Evolutionary conservation across 2,888 invertebrate species (phyloP).

Genomic region (Epinotia bilunana): DNA sequence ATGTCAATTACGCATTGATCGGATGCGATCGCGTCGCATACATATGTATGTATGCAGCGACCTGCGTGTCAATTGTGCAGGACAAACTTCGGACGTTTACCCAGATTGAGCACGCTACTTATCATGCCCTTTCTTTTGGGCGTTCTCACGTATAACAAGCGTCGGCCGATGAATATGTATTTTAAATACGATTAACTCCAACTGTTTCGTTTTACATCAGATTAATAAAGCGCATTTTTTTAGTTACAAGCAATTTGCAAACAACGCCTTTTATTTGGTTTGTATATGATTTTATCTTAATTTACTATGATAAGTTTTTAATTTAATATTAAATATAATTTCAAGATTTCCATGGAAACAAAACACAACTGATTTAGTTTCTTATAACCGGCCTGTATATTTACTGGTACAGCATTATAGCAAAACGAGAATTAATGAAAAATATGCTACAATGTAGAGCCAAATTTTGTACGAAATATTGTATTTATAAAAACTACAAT

Average conservation of each 20-base stretch:
- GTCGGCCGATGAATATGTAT: conserved; percentile 6
- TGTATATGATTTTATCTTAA: background rate
- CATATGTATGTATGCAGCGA: conserved; percentile 74
- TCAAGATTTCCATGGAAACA: background rate
- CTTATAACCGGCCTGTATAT: background rate
- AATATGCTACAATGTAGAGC: no score
- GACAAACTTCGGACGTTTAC: conserved; percentile 33
- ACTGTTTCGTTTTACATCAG: background rate
- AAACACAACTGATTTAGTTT: background rate
- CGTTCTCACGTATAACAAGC: conserved; percentile 9
- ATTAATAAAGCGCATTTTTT: background rate
- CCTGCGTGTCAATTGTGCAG: conserved; percentile 52
- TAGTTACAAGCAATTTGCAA: background rate
- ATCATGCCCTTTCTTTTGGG: conserved; percentile 9
- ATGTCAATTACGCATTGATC: conserved; percentile 81
- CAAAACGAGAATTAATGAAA: background rate
- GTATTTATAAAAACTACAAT: background rate
- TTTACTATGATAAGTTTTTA: background rate
- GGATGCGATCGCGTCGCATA: conserved; percentile 76
- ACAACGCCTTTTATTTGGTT: background rate
- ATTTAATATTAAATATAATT: background rate
- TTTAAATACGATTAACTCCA: background rate
- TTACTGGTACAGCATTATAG: no score
- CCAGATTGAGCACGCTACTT: conserved; percentile 18
- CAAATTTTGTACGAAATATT: no score